Evolutionary conservation across 2,113 vertebrate species (phyloP), one percentile per base, ranked within the genome.

Genomic region (Alexandromys fortis): DNA sequence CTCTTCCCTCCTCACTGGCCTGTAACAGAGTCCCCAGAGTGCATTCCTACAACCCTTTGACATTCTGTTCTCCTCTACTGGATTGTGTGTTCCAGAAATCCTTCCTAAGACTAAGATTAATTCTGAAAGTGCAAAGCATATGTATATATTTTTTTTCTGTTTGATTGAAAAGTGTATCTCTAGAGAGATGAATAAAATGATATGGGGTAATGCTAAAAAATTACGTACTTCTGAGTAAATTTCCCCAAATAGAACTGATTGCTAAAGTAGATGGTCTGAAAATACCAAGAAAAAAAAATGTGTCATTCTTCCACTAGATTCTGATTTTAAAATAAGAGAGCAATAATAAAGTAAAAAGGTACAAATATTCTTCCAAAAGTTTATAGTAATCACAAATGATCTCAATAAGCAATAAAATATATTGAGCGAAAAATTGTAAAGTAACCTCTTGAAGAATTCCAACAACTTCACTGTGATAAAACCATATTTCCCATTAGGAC

Each of bases 91-190:
- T 26, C 35, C 49, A 38, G 76, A 77, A 93, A 61, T 58, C 7
- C 42, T 78, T 42, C 19, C 58, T 52, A 89, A 89, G 30, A 76
- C 65, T 68, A 96, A 91, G 58, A 12, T 77, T 95, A 96, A 91
- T 94, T 93, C 73, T 86, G 49, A 82, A 83, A 96, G 93, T 70
- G 65, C 6, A 45, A 24, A 87, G 61, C 55, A 70, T 85, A 35
- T 94, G 45, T 55, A 58, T 65, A 30, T 61, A 38, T 61, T 70
- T 93, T 24, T 24, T 30, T 55, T 76, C 55, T 81, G 78, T 68
- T 95, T 91, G 26, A 55, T 95, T 94, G 63, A 92, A 95, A 97
- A 63, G 61, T 89, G 63, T 91, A 87, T 96, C 94, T 94, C 38
- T 63, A 88, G 63, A 90, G 63, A 93, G 55, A 93, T 87, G 30